Base-by-base conservation (phyloP, 2,888 invertebrate genomes). In the Sicus ferrugineus region DNA sequence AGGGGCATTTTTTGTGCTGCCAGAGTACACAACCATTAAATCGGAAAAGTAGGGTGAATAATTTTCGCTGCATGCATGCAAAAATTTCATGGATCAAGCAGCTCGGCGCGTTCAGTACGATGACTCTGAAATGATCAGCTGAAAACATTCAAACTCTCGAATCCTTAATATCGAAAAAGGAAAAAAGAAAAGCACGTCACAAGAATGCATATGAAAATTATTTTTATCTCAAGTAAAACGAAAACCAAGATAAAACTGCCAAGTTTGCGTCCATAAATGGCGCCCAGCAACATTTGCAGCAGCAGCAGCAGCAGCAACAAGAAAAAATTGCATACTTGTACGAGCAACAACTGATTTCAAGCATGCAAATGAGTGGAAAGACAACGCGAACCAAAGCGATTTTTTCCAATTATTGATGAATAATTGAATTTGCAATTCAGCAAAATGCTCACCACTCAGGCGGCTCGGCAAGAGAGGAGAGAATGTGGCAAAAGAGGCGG, bases 391-490 rank as follows among this genome's bases (percentile, higher is more conserved):
- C 16, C n/a, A 56, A 19, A 26, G 16, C 14, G 16, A 28, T 23
- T 59, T 30, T 58, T 67, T 67, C 26, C 67, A 67, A 67, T 67
- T 67, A 67, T 59, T 48, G 59, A 67, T 67, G 59, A 58, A 67
- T 67, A 67, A 67, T 67, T 67, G 59, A 67, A 67, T 59, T 67
- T 67, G 59, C 67, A 67, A 48, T 59, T 58, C 48, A 54, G 21
- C 19, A 38, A 38, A 42, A n/a, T 61, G 23, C 5, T 14, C 26
- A 46, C 3, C 14, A 46, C 46, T 3, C 38, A n/a, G 14, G n/a
- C 46, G n/a, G n/a, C n/a, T 19, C n/a, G 19, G 6, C 46, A 19
- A n/a, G n/a, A n/a, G n/a, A n/a, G n/a, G n/a, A n/a, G n/a, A 3
- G 46, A n/a, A 19, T 16, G 6, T 19, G 46, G 19, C 4, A 14